phyloP scores from a whole-genome alignment of 2,888 invertebrate genomes.

The Lasius platythorax region DNA sequence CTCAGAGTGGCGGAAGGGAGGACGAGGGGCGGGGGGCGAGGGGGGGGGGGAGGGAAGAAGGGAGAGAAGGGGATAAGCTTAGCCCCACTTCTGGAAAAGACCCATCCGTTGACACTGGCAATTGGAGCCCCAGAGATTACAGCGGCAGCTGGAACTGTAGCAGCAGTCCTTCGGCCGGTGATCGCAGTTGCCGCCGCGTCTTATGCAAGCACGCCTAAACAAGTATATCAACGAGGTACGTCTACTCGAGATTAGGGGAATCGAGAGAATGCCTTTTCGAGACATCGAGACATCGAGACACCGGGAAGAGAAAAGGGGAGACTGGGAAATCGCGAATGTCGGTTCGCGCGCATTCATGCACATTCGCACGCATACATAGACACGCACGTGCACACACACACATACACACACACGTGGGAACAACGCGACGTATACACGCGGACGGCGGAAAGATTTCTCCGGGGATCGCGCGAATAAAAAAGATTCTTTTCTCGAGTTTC shows the following conservation, averaged over 20 bases:
- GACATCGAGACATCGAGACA: conserved; percentile 75
- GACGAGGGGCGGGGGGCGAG: too few species aligned
- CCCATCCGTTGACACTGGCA: conserved; percentile 96
- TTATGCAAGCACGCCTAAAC: conserved; percentile 94
- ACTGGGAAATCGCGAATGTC: background rate
- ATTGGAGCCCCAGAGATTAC: conserved; percentile 96
- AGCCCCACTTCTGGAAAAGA: conserved; percentile 95
- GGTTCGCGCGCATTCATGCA: background rate
- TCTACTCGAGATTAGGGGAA: conserved; percentile 87
- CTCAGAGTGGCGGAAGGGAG: background rate
- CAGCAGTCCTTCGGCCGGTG: conserved; percentile 95
- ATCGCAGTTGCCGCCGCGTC: conserved; percentile 94
- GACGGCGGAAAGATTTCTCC: background rate
- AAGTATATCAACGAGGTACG: conserved; percentile 94
- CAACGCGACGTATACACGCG: background rate
- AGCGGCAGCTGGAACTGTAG: conserved; percentile 94
- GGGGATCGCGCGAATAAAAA: background rate
- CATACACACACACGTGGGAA: background rate
- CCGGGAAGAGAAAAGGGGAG: background rate
- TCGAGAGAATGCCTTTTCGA: conserved; percentile 72
- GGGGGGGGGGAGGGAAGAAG: background rate
- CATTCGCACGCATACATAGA: too few species aligned
- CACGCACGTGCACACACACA: too few species aligned
- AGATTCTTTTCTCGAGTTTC: background rate
- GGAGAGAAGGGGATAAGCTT: conserved; percentile 82